Base-by-base conservation (phyloP, 2,888 invertebrate species). In the Schrankia costaestrigalis region DNA sequence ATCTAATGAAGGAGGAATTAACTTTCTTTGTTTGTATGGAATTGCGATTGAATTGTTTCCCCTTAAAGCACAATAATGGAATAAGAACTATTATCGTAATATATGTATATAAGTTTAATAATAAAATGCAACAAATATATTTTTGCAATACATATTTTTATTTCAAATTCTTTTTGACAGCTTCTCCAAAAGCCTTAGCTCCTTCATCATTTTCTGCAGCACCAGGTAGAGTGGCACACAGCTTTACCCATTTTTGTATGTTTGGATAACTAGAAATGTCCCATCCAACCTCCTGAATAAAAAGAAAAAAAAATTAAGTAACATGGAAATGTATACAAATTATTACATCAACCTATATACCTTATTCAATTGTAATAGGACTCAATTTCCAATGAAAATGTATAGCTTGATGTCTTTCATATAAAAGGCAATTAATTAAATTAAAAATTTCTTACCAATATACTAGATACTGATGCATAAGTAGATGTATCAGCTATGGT, bases 401-500 rank as follows among this genome's bases (percentile, higher is more conserved):
- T n/a, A n/a, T n/a, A n/a, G n/a, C n/a, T n/a, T n/a, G n/a, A n/a
- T n/a, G n/a, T n/a, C n/a, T n/a, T n/a, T n/a, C n/a, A n/a, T n/a
- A n/a, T n/a, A n/a, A n/a, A 21, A 3, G n/a, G 4, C n/a, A 21
- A 21, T 21, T 17, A 17, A 5, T 5, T 7, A 17, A 17, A 17
- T 17, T 17, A 17, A 17, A 5, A 17, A 17, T 17, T 23, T 19
- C 85, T 80, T 78, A 91, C 91, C 57, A 88, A 69, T 57, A 91
- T 87, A 50, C 82, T 88, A 3, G 90, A 83, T 11, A 91, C 26
- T 3, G 91, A 89, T 9, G 92, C 88, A 36, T 89, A 87, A 34
- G 91, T 83, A 3, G 89, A 84, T 49, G 90, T 89, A 62, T 93
- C 93, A 18, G 93, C 93, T 40, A 93, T 88, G 8, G 93, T 92